Evolutionary conservation across 2,888 invertebrate species (phyloP), one percentile per base, ranked within the genome.

Genomic region (Alsophila aescularia): DNA sequence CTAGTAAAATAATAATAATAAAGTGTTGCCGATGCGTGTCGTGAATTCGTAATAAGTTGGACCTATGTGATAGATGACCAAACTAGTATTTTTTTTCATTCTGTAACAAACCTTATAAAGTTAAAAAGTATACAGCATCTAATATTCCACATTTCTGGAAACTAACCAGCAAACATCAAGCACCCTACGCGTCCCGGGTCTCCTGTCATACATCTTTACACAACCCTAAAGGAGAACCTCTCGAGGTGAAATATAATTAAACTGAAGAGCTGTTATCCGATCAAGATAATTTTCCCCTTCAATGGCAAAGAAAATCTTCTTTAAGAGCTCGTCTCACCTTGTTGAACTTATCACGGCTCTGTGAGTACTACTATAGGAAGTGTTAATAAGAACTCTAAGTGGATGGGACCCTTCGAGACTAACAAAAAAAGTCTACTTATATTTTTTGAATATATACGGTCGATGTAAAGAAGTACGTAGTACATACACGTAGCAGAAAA

Each of bases 251-350:
- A 72, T 80, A 79, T 81, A 79, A 81, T 82, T 82, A 81, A 77
- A 69, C 60, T 62, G 52, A 58, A 65, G 70, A 67, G 60, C 56
- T 62, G 62, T 79, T 75, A 83, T 79, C 79, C 77, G 72, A 83
- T 83, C 80, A 76, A 79, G 79, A 80, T 77, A 77, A 83, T 81
- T 82, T 83, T 80, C 80, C 75, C 73, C 78, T 80, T 77, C 81
- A 69, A 45, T 67, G 78, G 76, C 62, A 70, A 78, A 81, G 82
- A 78, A 81, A 81, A 82, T 77, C 77, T 74, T 53, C 68, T 79
- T 72, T 63, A n/a, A 44, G 57, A 68, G 64, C 62, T 69, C 50
- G 55, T 59, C 58, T 62, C 66, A 60, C 66, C 65, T 68, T 65
- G 57, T 53, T 59, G 60, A 52, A 58, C 61, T 67, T 62, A 51